These are phyloP conservation scores for Aplidium turbinatum DNA, from an alignment of 23 tunicate genomes.

Conservation along the genomic window DNA sequence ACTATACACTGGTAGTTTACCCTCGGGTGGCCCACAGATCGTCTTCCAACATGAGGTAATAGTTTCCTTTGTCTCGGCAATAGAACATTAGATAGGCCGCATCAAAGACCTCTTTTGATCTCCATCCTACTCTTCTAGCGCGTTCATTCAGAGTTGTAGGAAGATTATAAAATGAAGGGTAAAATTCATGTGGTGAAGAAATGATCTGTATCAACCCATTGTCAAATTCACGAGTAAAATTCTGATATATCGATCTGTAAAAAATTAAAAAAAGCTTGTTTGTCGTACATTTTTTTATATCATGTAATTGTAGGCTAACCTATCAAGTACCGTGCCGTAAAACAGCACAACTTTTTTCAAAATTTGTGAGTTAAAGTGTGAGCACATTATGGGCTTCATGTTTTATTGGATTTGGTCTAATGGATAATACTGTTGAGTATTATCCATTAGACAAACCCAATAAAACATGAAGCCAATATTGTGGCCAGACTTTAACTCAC, in stretches of 20 bases:
- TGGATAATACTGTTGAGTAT: too few species aligned
- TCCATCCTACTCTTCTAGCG: conserved; percentile 28
- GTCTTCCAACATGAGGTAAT: conserved; percentile 60
- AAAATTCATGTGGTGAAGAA: conserved; percentile 22
- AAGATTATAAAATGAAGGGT: conserved; percentile 22
- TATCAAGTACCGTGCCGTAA: too few species aligned
- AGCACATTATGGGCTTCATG: too few species aligned
- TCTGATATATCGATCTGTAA: conserved; percentile 20
- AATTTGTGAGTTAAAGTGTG: too few species aligned
- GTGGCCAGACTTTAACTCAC: too few species aligned
- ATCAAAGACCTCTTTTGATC: conserved; percentile 51
- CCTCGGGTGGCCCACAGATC: conserved; percentile 33
- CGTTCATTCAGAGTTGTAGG: conserved; percentile 37
- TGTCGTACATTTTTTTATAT: too few species aligned
- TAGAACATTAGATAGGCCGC: conserved; percentile 41
- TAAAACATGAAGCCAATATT: too few species aligned
- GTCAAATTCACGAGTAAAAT: conserved; percentile 35
- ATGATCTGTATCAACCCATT: conserved; percentile 36
- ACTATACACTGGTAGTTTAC: too few species aligned
- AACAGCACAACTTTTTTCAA: too few species aligned
- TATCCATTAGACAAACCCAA: too few species aligned
- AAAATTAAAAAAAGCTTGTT: conserved; percentile 5
- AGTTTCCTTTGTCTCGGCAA: conserved; percentile 26
- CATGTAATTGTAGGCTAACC: too few species aligned
- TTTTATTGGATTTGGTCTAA: too few species aligned